Evolutionary conservation across 1,140 invertebrate genomes (phyloP), one percentile per base, ranked within the genome.

Genomic region (Oreohelix idahoensis): DNA sequence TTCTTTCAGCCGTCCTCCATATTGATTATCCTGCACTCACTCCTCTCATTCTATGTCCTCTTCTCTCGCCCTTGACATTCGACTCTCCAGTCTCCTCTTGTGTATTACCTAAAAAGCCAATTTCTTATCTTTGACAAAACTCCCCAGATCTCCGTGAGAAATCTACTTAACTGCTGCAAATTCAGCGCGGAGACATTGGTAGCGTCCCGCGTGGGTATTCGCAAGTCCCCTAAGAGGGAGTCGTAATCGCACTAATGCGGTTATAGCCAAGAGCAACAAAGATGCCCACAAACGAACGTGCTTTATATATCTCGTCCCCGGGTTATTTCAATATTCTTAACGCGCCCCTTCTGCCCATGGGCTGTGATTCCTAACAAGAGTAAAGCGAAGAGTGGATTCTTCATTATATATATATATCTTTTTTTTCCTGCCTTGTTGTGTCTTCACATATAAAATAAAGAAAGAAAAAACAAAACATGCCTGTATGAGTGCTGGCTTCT

Each of bases 261-360:
- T 15, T 58, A 23, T 15, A 58, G 53, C 53, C 26, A 5, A 58
- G 53, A 58, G 53, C 53, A n/a, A n/a, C 53, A 58, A 58, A 58
- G 53, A 58, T 58, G 26, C 13, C 53, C 53, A 58, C 53, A 58
- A n/a, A 58, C 53, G 53, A 58, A 58, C 53, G 53, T 58, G 53
- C 53, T 58, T 15, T 58, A 23, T 58, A 5, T 58, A 15, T n/a
- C 26, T 58, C 4, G 15, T n/a, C 13, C 13, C 26, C 13, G 23
- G 53, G 8, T 23, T 58, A n/a, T n/a, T 58, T n/a, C 53, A 58
- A 58, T 58, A 58, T 58, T n/a, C 26, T 58, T 58, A 58, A 15
- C 53, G 53, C 53, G 53, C 23, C 23, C 53, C 53, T n/a, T 58
- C 26, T 58, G 53, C 53, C 15, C 15, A 23, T 4, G 26, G 53